Evolutionary conservation across 23 tunicate species (phyloP), one percentile per base, ranked within the genome.

Genomic region (Ciona savignyi): DNA sequence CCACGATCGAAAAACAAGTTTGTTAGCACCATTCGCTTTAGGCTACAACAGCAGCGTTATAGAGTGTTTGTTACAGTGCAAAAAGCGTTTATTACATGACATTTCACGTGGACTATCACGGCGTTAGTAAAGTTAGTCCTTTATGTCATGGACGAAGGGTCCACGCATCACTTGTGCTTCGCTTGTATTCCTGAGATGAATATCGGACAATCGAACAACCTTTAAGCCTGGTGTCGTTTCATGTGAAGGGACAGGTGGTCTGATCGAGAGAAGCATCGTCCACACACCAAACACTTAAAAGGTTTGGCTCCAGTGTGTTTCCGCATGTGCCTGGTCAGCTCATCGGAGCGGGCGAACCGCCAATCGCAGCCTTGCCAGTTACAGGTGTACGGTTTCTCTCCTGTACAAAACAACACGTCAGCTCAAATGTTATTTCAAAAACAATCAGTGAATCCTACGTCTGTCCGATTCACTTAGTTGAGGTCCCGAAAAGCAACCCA

Each of bases 231-330:
- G 60, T 93, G 98, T 27, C 98, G 62, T 72, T 93, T 93, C 98
- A 93, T 93, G 75, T 93, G 98, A 28, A 93, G 70, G 2, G 98
- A 90, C 2, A 93, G 81, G 73, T 93, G 98, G 42, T 93, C 98
- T 22, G 98, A 93, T 1, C 98, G 78, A 2, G 93, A 86, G 68
- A 93, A 93, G 74, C 90, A 86, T 30, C 98, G 62, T 69, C 98
- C 93, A 70, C 98, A 93, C 11, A 93, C 98, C 60, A 93, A 73
- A 74, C 98, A 93, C 70, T 93, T 93, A 77, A 93, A 93, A 0
- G 98, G 98, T 63, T 93, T 93, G n/a, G 98, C 98, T 19, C 98
- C 98, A n/a, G 98, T 93, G 84, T 93, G 98, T 42, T 93, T 93
- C 1, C 98, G 83, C 98, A 93, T 93, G 76, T 93, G 98, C 15